Evolutionary conservation across 2,113 vertebrate genomes (phyloP), one percentile per base, ranked within the genome.

Genomic region (Tetrax tetrax): DNA sequence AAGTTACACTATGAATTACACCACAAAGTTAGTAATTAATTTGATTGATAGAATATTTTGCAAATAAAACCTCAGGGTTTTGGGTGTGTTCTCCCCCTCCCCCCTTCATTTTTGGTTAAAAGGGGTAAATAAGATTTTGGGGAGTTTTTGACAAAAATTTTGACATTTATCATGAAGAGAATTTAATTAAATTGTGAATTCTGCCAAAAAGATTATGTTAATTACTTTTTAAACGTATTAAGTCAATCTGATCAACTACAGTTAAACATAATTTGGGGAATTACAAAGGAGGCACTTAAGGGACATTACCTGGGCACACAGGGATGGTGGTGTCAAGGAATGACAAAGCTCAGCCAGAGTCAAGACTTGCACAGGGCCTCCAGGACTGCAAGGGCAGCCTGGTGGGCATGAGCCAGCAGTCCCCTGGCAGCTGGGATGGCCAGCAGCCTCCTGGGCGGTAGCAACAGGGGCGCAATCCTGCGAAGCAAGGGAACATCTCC

Each of bases 81-180:
- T 51, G 9, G 8, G 6, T 3, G n/a, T n/a, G n/a, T 8, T 12
- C 5, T 7, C 4, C 14, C 7, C 13, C 28, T 2, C 19, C 21
- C 1, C 7, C 41, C 19, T 47, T 70, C 9, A 5, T 33, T 90
- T 92, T 89, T 72, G 16, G 2, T 87, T 38, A 59, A 78, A 84
- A 85, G 9, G 16, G 9, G 16, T 33, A 64, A 23, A 18, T 45
- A 18, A 71, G 10, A 12, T 51, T 82, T 77, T 23, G 37, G 24
- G 7, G 28, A 35, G 8, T 4, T 76, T 45, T 53, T 57, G 24
- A 15, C 29, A 68, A 76, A 89, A 83, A 56, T 31, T 5, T 68
- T 57, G 38, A 41, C 4, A 23, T 12, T 71, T 60, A 9, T 19
- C 9, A 8, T 17, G 0, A 78, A 43, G 25, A 68, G 1, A 68